Percentiles rank a stretch among this genome's conserved stretches.
Evolutionary conservation across 2,888 invertebrate genomes (phyloP).

Genomic region (Asteroscopus sphinx): DNA sequence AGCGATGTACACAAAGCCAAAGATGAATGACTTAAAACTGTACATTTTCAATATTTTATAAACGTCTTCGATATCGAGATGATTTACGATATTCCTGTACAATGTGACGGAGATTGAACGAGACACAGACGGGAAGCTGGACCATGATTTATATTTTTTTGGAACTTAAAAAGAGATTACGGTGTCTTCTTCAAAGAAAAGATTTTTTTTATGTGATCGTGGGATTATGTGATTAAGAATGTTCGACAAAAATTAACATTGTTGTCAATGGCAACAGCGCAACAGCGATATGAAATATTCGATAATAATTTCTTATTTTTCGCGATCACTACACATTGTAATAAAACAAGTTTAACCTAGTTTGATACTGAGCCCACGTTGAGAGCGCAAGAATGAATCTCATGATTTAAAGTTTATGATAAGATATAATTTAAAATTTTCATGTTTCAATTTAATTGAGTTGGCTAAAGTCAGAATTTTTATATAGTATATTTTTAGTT

Average conservation of each 20-base stretch:
- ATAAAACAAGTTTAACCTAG: no score
- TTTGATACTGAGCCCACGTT: no score
- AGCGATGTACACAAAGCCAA: conserved; percentile 48
- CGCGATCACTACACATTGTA: no score
- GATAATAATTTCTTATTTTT: no score
- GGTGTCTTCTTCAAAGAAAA: conserved; percentile 37
- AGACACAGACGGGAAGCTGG: conserved; percentile 41
- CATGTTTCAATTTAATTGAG: no score
- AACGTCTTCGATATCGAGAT: conserved; percentile 57
- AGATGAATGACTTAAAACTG: conserved; percentile 58
- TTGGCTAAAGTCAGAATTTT: no score
- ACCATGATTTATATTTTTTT: conserved; percentile 56
- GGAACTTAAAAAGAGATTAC: conserved; percentile 43
- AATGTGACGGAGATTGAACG: conserved; percentile 61
- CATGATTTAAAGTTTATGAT: no score
- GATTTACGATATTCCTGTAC: conserved; percentile 60
- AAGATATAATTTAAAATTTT: no score
- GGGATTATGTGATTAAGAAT: conserved; percentile 38
- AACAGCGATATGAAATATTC: conserved; percentile 10
- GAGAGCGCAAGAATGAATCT: no score
- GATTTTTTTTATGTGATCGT: conserved; percentile 34
- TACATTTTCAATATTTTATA: conserved; percentile 60
- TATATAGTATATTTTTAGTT: no score
- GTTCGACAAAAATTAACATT: conserved; percentile 18
- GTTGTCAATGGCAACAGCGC: conserved; percentile 18